Conservation (phyloP, 1,140 invertebrate species). For the Gyrodactylus salaris region DNA sequence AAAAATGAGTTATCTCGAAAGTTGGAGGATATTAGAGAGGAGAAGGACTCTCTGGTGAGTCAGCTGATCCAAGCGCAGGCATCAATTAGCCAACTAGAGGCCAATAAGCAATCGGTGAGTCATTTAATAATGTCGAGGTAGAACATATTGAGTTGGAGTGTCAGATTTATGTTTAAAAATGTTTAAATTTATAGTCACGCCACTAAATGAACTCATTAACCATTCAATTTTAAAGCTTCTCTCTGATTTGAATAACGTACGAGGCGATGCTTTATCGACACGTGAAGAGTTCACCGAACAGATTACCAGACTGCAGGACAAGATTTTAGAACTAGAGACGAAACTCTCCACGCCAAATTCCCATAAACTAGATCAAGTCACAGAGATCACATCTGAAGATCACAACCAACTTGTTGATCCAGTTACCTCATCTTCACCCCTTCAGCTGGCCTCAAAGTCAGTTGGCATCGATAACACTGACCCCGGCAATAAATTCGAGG, state of each 20-base stretch:
- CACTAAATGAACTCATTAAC: too few relatives aligned
- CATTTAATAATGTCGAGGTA: not conserved
- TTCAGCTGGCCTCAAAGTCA: too few relatives aligned
- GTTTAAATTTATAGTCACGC: too few relatives aligned
- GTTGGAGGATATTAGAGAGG: not conserved
- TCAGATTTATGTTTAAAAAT: too few relatives aligned
- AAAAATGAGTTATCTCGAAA: not conserved
- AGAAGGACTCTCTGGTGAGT: not conserved
- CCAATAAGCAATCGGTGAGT: not conserved
- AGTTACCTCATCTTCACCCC: too few relatives aligned
- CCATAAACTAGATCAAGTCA: too few relatives aligned
- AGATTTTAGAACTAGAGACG: not conserved
- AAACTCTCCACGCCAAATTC: too few relatives aligned
- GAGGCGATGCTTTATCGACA: not conserved
- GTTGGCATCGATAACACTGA: not conserved
- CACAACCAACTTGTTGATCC: too few relatives aligned
- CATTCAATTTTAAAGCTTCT: not conserved
- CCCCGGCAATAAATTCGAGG: not conserved
- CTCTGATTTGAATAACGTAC: not conserved
- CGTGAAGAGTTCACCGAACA: not conserved
- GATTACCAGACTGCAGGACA: not conserved
- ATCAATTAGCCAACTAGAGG: not conserved
- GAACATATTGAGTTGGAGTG: not conserved
- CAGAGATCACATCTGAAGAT: too few relatives aligned
- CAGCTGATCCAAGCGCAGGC: not conserved